Conservation (phyloP, 2,113 vertebrate genomes). For the Heterotilapia buettikoferi region DNA sequence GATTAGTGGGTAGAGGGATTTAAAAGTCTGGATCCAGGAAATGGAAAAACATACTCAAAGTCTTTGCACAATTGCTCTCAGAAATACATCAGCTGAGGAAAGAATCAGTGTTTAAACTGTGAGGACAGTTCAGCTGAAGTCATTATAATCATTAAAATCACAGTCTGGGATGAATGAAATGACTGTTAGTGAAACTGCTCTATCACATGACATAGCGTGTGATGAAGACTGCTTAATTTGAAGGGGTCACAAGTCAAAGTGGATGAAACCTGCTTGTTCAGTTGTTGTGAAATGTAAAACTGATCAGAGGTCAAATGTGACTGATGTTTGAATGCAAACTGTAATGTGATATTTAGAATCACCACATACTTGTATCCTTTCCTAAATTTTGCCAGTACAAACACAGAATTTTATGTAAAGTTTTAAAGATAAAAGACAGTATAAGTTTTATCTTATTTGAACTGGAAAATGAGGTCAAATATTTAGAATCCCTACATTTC, state of each 20-base stretch:
- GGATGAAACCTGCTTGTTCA: neutral
- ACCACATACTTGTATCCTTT: accelerated
- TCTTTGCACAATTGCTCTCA: neutral
- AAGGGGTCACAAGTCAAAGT: neutral
- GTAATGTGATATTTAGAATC: neutral
- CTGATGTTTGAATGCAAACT: neutral
- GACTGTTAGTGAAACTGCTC: neutral
- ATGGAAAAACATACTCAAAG: neutral
- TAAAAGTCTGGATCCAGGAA: neutral
- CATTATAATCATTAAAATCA: neutral
- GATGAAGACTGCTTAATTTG: neutral
- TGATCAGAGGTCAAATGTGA: neutral
- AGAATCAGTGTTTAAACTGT: neutral
- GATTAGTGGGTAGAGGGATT: neutral
- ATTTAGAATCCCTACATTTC: neutral
- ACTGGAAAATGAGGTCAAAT: accelerated
- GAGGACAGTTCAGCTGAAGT: neutral
- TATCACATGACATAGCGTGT: neutral
- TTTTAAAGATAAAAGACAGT: neutral
- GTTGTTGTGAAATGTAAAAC: neutral
- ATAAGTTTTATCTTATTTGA: neutral
- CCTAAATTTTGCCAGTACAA: neutral
- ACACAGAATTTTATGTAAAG: accelerated
- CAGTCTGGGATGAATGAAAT: accelerated
- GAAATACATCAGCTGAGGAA: neutral